Percentiles rank a stretch among this genome's conserved stretches.
These are phyloP conservation scores for Linepithema humile DNA, from an alignment of 1,140 invertebrate genomes.

Conservation along the genomic window DNA sequence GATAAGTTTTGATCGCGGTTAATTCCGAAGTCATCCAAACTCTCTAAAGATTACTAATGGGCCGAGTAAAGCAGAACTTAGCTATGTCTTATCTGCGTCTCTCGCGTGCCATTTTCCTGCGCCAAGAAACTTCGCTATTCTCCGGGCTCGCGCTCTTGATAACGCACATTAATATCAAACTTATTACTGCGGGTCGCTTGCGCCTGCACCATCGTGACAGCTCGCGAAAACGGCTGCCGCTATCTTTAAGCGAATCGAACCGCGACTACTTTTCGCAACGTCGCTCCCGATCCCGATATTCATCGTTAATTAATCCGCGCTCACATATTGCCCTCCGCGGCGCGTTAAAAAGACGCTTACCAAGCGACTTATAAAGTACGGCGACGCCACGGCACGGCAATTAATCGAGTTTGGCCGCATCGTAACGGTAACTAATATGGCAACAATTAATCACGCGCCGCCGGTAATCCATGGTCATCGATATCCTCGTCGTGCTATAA, in stretches of 20 bases:
- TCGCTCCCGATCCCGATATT: conserved; percentile 7
- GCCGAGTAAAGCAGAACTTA: conserved; percentile 22
- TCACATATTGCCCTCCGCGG: conserved; percentile 2
- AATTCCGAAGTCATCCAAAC: conserved; percentile 43
- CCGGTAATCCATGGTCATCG: conserved; percentile 64
- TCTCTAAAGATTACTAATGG: conserved; percentile 43
- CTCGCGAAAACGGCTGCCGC: conserved; percentile 21
- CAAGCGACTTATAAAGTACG: conserved; percentile 25
- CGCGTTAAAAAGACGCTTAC: conserved; percentile 46
- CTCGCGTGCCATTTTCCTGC: conserved; percentile 25
- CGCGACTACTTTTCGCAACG: conserved; percentile 13
- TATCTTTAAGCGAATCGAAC: conserved; percentile 34
- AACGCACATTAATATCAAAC: conserved; percentile 47
- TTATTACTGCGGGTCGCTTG: conserved; percentile 14
- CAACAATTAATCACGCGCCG: conserved; percentile 66
- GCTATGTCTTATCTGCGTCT: conserved; percentile 13
- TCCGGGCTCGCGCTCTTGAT: not conserved
- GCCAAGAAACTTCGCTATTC: conserved; percentile 46
- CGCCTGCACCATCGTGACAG: not conserved
- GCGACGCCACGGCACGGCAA: conserved; percentile 54
- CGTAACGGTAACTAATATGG: conserved; percentile 63
- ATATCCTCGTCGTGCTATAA: conserved; percentile 54
- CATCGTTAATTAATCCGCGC: conserved; percentile 48
- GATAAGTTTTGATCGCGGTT: conserved; percentile 35
- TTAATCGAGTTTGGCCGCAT: conserved; percentile 66